A percentile compares a stretch with the other conserved stretches of the same genome.
phyloP scores from a whole-genome alignment of 2,113 vertebrate genomes.

The Tapirus terrestris region DNA sequence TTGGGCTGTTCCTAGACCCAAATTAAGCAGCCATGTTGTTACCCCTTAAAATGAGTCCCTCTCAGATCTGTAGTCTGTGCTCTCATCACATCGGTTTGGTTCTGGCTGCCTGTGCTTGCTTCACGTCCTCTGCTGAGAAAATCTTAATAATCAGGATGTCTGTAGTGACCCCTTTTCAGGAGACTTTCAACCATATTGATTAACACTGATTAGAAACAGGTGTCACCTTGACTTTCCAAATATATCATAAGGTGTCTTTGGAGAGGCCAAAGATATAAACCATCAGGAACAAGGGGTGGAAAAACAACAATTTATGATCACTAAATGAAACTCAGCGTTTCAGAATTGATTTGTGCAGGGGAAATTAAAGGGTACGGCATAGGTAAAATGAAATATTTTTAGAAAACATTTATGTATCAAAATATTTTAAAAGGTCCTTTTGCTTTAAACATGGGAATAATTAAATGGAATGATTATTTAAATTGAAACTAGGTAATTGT shows the following conservation, averaged over 20 bases:
- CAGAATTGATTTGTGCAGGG: not conserved
- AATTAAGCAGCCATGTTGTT: not conserved
- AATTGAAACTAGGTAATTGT: not conserved
- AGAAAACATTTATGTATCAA: not conserved
- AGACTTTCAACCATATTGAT: not conserved
- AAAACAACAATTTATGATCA: not conserved
- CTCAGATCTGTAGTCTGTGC: not conserved
- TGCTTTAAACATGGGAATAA: not conserved
- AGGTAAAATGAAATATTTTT: slow-evolving; percentile 1
- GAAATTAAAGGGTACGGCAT: not conserved
- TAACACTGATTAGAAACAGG: not conserved
- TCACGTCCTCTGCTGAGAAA: not conserved
- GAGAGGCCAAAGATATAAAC: not conserved
- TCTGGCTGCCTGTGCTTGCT: not conserved
- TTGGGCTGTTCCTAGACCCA: not conserved
- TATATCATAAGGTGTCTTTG: not conserved
- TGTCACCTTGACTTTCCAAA: slow-evolving; percentile 48
- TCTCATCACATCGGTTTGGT: too few species aligned
- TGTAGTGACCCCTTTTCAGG: not conserved
- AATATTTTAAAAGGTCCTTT: slow-evolving; percentile 31
- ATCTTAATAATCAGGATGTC: not conserved
- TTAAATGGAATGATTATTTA: not conserved
- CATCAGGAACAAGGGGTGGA: not conserved
- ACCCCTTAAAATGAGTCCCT: not conserved
- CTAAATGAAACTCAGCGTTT: slow-evolving; percentile 31